Percentiles rank a stretch among this genome's conserved stretches.
Conservation (phyloP, 2,113 vertebrate genomes). For the Chloropsis hardwickii region DNA sequence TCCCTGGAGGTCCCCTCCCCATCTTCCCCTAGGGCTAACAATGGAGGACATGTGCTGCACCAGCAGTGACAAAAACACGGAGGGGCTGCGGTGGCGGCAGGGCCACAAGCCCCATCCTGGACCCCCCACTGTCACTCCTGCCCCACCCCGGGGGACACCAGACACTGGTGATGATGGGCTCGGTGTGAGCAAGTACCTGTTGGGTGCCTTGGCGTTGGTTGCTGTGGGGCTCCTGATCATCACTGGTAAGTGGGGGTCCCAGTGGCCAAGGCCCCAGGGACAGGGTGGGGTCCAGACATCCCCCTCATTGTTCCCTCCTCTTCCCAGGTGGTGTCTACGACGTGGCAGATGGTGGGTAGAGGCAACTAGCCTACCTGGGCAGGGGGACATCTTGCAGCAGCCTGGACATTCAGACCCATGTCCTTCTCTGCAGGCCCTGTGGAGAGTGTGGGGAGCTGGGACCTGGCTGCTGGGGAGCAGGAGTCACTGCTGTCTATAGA, state of each 20-base stretch:
- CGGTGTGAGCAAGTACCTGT: constrained; percentile 80
- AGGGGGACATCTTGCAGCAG: neutral
- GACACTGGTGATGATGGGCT: constrained; percentile 46
- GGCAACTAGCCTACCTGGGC: accelerated
- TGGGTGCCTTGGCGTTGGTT: constrained; percentile 79
- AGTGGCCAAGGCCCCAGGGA: neutral
- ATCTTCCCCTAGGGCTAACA: neutral
- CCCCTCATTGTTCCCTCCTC: neutral
- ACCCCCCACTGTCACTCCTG: accelerated
- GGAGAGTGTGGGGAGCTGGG: constrained; percentile 20
- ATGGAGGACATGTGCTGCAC: neutral
- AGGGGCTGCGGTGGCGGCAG: constrained; percentile 53
- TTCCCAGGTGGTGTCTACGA: constrained; percentile 80
- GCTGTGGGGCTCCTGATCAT: constrained; percentile 80
- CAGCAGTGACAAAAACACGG: constrained; percentile 46
- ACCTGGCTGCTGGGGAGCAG: neutral
- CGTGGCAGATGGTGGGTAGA: constrained; percentile 74
- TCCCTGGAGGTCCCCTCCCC: neutral
- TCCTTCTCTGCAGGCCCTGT: neutral
- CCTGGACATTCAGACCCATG: accelerated
- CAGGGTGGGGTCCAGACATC: accelerated
- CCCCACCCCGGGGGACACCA: neutral
- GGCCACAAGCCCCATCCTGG: neutral
- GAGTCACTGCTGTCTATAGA: neutral
- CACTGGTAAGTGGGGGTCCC: constrained; percentile 72